Evolutionary conservation across 2,888 invertebrate genomes (phyloP).

Genomic region (Hymenopus coronatus): DNA sequence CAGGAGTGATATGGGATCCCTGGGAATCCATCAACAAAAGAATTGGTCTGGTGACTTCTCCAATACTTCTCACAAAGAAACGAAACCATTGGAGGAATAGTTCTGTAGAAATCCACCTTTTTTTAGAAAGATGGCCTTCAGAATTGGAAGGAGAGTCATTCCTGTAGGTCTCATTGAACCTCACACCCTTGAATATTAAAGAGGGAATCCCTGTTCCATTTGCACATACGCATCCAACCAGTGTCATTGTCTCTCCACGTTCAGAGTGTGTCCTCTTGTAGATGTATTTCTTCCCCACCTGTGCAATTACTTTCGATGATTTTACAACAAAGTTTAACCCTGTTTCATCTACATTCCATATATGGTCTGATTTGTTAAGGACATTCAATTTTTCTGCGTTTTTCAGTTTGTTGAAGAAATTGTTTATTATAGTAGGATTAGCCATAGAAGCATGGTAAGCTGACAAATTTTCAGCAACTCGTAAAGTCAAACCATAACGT

Average conservation of each 20-base stretch:
- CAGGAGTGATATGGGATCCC: too few relatives aligned
- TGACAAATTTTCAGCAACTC: constrained; percentile 10
- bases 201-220: constrained; percentile 2
- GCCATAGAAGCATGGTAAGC: too few relatives aligned
- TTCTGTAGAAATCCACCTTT: constrained; percentile 37
- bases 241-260: background rate
- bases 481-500: background rate
- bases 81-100: too few relatives aligned
- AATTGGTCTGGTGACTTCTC: too few relatives aligned
- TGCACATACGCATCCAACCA: constrained; percentile 10
- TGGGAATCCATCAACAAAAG: too few relatives aligned
- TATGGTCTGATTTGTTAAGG: background rate
- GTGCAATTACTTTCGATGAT: background rate
- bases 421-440: too few relatives aligned
- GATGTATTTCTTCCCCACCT: background rate
- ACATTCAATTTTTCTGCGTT: background rate
- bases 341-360: constrained; percentile 9
- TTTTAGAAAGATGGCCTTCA: constrained; percentile 35
- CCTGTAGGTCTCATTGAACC: constrained; percentile 31
- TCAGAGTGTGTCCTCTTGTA: too few relatives aligned
- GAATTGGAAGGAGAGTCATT: constrained; percentile 37
- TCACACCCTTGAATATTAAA: constrained; percentile 14
- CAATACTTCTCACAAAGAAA: too few relatives aligned
- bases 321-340: constrained; percentile 4
- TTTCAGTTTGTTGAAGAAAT: background rate